Percentiles rank a stretch among this genome's conserved stretches.
These are phyloP conservation scores for Pygmarrhopalites habei DNA, from an alignment of 1,140 invertebrate genomes.

Conservation along the genomic window DNA sequence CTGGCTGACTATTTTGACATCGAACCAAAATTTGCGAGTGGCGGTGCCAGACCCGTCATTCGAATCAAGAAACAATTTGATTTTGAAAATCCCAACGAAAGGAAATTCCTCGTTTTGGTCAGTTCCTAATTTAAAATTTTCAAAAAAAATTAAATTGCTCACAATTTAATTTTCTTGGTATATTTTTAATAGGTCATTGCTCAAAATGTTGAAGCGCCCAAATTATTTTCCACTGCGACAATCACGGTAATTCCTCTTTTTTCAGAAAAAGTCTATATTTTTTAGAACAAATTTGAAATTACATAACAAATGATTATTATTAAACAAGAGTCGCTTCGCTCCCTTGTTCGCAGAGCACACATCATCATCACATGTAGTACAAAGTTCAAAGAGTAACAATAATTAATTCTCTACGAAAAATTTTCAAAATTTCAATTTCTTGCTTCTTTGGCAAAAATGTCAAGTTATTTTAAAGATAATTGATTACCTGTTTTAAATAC, in stretches of 20 bases:
- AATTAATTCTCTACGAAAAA: background rate
- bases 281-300: too few species aligned
- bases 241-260: conserved; percentile 72
- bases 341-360: too few species aligned
- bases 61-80: conserved; percentile 73
- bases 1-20: conserved; percentile 73
- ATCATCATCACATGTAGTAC: background rate
- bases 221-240: conserved; percentile 74
- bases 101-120: conserved; percentile 81
- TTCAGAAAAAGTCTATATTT: too few species aligned
- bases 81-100: conserved; percentile 84
- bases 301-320: too few species aligned
- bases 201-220: conserved; percentile 56
- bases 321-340: too few species aligned
- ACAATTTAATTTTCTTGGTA: background rate
- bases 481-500: too few species aligned
- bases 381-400: too few species aligned
- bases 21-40: conserved; percentile 67
- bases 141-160: background rate
- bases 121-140: conserved; percentile 38
- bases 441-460: too few species aligned
- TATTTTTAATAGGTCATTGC: conserved; percentile 59
- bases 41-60: conserved; percentile 68
- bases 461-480: too few species aligned
- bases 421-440: too few species aligned